phyloP scores from a whole-genome alignment of 1,140 invertebrate species.

The Carcinoscorpius rotundicauda region DNA sequence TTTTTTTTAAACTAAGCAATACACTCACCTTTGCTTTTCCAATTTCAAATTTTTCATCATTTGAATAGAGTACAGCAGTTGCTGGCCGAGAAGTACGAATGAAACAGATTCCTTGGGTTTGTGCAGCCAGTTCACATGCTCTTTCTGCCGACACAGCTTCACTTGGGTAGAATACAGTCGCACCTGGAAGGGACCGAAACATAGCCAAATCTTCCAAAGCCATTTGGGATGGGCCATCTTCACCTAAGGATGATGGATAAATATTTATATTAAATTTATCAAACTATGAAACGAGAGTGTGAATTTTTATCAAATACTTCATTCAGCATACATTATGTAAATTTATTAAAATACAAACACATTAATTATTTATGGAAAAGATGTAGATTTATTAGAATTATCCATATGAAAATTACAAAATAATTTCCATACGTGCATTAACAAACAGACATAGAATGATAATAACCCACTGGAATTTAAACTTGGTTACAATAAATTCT shows the following conservation, averaged over 20 bases:
- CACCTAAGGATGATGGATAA: constrained; percentile 43
- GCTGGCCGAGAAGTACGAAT: constrained; percentile 89
- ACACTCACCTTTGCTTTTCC: constrained; percentile 40
- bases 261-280: too few species aligned
- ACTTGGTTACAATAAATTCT: too few species aligned
- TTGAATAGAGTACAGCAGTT: constrained; percentile 74
- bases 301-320: too few species aligned
- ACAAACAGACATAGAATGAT: too few species aligned
- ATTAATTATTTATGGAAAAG: too few species aligned
- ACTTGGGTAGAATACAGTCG: constrained; percentile 91
- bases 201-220: constrained; percentile 93
- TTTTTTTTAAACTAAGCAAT: neutral
- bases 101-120: constrained; percentile 89
- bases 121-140: constrained; percentile 89
- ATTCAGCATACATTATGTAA: too few species aligned
- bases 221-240: constrained; percentile 99
- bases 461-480: too few species aligned
- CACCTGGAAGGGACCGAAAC: constrained; percentile 82
- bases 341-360: too few species aligned
- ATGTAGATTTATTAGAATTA: too few species aligned
- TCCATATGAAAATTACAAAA: too few species aligned
- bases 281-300: too few species aligned
- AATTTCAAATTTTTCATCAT: constrained; percentile 67
- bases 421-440: too few species aligned
- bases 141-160: constrained; percentile 91